Conservation (phyloP, 2,797 vertebrate genomes). For the Tarsius wallacei region DNA sequence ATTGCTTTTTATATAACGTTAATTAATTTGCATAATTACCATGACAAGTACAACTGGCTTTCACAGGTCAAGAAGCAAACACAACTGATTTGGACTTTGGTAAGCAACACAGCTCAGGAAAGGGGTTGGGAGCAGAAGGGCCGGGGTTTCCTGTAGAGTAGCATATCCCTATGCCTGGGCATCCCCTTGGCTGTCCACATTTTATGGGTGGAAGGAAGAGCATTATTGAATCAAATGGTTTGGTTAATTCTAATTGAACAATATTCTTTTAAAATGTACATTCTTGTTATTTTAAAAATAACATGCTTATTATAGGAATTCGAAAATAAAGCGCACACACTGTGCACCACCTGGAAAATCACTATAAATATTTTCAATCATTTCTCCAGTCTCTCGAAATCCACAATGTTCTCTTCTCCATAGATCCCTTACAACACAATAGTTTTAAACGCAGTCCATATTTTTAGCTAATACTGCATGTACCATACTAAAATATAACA, state of each 20-base stretch:
- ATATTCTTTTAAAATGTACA: background rate
- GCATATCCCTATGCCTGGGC: too few species aligned
- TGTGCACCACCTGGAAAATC: background rate
- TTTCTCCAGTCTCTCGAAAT: background rate
- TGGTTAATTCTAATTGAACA: background rate
- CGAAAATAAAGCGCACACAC: background rate
- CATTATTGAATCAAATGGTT: background rate
- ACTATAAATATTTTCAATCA: background rate
- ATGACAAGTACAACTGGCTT: background rate
- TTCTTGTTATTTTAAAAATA: background rate
- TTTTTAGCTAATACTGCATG: background rate
- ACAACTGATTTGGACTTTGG: background rate
- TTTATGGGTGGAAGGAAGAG: background rate
- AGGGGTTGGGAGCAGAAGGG: background rate
- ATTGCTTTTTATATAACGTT: background rate
- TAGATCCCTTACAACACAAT: background rate
- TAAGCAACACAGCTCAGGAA: background rate
- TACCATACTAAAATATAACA: background rate
- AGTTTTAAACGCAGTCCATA: background rate
- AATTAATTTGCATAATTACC: constrained; percentile 35
- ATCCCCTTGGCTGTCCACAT: rapidly evolving
- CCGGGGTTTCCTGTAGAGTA: rapidly evolving
- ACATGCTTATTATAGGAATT: background rate
- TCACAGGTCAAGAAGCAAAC: background rate
- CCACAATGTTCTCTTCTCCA: background rate